phyloP scores from a whole-genome alignment of 2,113 vertebrate genomes.

The Corythaeola cristata region DNA sequence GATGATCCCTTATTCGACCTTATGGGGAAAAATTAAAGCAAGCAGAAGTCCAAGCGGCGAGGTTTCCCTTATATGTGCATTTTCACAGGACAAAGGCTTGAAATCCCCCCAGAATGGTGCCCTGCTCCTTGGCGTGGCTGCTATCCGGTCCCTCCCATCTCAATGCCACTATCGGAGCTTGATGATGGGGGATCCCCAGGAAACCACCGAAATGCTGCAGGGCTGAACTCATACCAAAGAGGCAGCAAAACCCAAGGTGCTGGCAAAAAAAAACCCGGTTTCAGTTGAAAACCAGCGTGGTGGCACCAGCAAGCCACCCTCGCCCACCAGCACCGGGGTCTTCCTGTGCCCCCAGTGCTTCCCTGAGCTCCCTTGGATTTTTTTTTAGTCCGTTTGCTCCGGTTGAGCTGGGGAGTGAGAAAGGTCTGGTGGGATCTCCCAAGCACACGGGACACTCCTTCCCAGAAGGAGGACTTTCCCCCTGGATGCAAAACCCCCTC shows the following conservation, averaged over 20 bases:
- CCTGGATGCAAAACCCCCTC: neutral
- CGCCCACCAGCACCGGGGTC: neutral
- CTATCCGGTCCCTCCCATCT: neutral
- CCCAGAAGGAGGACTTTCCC: neutral
- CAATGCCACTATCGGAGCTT: neutral
- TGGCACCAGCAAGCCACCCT: neutral
- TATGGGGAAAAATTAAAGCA: neutral
- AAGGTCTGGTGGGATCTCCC: neutral
- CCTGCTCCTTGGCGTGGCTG: neutral
- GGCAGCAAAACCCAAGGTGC: neutral
- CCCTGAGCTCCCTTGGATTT: neutral
- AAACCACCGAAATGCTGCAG: neutral
- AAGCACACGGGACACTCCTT: neutral
- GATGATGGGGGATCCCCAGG: fast-evolving
- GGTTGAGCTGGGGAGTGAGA: neutral
- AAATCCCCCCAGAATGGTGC: neutral
- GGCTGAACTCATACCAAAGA: fast-evolving
- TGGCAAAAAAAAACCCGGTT: neutral
- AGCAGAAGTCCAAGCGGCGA: neutral
- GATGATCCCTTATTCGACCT: neutral
- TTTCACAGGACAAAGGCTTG: neutral
- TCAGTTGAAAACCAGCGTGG: neutral
- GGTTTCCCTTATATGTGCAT: neutral
- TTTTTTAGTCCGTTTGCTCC: neutral
- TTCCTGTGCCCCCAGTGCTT: neutral